Conservation (phyloP, 1,140 invertebrate genomes). For the Brachionus paranguensis region DNA sequence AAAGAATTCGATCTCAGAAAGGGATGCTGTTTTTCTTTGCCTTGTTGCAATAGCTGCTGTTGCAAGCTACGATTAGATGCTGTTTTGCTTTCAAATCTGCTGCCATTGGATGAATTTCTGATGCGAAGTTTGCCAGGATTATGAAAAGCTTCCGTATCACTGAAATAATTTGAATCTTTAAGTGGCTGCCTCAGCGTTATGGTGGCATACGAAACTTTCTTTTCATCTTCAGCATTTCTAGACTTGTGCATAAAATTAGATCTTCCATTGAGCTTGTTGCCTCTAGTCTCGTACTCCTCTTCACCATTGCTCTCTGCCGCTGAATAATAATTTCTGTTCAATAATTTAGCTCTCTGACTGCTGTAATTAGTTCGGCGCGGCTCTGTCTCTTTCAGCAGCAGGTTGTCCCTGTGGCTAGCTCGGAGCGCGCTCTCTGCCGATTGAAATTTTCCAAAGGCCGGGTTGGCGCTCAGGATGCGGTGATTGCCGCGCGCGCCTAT, state of each 20-base stretch:
- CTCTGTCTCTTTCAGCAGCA: neutral
- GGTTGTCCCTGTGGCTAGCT: neutral
- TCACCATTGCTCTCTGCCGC: constrained; percentile 19
- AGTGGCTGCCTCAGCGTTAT: constrained; percentile 39
- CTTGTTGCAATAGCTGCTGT: constrained; percentile 24
- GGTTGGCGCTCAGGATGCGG: neutral
- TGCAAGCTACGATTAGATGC: neutral
- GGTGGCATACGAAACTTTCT: constrained; percentile 33
- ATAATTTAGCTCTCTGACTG: neutral
- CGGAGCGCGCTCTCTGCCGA: neutral
- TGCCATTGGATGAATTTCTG: constrained; percentile 16
- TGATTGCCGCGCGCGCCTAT: neutral
- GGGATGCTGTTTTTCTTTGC: neutral
- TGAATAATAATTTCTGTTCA: constrained; percentile 7
- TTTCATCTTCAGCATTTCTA: neutral
- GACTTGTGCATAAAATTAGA: neutral
- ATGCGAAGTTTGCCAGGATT: neutral
- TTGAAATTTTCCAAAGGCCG: neutral
- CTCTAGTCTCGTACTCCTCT: constrained; percentile 17
- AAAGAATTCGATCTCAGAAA: neutral
- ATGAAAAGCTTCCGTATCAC: constrained; percentile 36
- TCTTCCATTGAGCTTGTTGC: neutral
- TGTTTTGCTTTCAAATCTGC: neutral
- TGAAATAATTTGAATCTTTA: constrained; percentile 40
- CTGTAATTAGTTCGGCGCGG: neutral